Percentiles rank a stretch among this genome's conserved stretches.
Evolutionary conservation across 2,888 invertebrate species (phyloP).

Genomic region (Colostygia pectinataria): DNA sequence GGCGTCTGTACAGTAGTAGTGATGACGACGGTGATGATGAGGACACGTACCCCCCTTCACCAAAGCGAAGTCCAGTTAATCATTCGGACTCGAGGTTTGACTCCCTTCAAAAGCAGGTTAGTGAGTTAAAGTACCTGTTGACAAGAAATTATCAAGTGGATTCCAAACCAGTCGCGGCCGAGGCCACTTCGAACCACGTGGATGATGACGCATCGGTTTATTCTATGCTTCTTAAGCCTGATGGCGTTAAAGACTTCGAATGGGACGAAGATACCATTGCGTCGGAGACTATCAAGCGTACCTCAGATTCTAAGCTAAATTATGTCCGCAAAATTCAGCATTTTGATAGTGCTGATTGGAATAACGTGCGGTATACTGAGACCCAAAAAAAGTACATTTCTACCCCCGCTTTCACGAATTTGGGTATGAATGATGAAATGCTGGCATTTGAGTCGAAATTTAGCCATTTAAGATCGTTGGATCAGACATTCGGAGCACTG

Average conservation of each 20-base stretch:
- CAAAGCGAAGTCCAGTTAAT: neutral
- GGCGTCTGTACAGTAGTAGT: neutral
- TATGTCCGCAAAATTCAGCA: neutral
- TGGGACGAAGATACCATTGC: neutral
- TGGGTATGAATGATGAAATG: neutral
- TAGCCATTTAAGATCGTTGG: neutral
- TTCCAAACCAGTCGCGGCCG: neutral
- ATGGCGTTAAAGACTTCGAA: neutral
- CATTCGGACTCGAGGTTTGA: neutral
- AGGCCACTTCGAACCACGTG: neutral
- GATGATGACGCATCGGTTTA: neutral
- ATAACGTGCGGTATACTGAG: neutral
- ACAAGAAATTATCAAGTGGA: neutral
- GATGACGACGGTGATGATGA: neutral
- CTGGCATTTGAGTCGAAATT: neutral
- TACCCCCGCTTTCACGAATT: neutral
- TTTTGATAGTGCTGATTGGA: neutral
- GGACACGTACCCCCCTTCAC: neutral
- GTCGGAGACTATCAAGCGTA: neutral
- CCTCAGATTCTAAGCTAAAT: neutral
- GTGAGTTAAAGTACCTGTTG: neutral
- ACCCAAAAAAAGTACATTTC: neutral
- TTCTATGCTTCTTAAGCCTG: neutral
- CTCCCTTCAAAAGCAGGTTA: neutral
- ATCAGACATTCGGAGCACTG: neutral